phyloP scores from a whole-genome alignment of 2,888 invertebrate species.

The Allolobophora icterica region DNA sequence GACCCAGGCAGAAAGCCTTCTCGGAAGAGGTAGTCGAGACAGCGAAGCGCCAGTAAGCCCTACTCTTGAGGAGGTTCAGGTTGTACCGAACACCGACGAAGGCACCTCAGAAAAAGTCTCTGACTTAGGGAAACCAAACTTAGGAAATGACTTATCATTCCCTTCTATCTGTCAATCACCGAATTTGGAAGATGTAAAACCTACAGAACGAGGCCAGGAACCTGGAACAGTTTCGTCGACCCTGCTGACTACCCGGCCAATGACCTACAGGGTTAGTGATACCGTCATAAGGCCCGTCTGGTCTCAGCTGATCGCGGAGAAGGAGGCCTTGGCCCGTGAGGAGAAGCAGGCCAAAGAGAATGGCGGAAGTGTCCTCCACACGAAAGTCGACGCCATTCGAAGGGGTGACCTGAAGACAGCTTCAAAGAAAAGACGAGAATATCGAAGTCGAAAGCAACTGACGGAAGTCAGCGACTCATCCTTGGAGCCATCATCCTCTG shows the following conservation, averaged over 20 bases:
- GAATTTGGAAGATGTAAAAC: neutral
- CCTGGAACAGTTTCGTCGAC: neutral
- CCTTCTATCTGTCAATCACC: neutral
- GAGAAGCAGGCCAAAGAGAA: neutral
- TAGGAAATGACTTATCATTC: neutral
- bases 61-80: neutral
- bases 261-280: neutral
- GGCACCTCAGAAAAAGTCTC: neutral
- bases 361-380: neutral
- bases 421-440: constrained; percentile 65
- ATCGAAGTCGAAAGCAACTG: constrained; percentile 59
- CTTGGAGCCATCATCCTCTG: neutral
- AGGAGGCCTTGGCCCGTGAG: neutral
- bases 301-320: constrained; percentile 20
- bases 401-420: constrained; percentile 60
- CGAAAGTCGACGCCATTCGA: neutral
- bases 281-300: neutral
- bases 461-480: constrained; percentile 20
- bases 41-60: neutral
- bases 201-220: neutral
- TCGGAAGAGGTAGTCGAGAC: neutral
- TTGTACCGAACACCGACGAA: neutral
- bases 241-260: neutral
- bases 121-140: neutral
- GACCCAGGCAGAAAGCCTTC: neutral